Evolutionary conservation across 2,113 vertebrate genomes (phyloP).

Genomic region (Cyrtonyx montezumae): DNA sequence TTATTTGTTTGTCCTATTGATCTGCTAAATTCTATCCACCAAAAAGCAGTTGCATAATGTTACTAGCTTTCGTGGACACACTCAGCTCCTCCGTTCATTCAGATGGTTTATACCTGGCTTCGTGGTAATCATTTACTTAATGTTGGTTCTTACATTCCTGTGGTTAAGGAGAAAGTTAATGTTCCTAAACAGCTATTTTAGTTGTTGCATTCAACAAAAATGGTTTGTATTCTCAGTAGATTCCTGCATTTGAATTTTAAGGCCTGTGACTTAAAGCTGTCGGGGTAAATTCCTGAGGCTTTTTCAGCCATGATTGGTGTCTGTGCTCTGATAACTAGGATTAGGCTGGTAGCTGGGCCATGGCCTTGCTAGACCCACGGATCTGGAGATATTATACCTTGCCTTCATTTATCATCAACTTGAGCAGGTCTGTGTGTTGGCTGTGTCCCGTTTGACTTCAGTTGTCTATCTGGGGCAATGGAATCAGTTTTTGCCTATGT

Average conservation of each 20-base stretch:
- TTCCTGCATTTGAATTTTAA: neutral
- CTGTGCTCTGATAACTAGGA: accelerated
- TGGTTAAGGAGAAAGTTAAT: neutral
- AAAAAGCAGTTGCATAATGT: neutral
- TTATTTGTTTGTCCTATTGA: neutral
- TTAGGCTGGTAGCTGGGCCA: neutral
- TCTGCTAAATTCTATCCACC: neutral
- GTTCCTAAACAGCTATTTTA: neutral
- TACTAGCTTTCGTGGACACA: neutral
- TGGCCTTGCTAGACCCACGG: neutral
- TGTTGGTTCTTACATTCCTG: neutral
- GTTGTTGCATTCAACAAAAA: neutral
- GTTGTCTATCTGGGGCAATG: accelerated
- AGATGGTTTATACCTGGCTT: neutral
- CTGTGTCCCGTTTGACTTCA: neutral
- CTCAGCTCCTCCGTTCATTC: neutral
- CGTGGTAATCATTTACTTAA: neutral
- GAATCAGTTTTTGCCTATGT: neutral
- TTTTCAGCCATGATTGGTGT: neutral
- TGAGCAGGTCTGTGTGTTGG: neutral
- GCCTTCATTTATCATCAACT: neutral
- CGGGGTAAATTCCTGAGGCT: neutral
- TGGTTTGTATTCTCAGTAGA: neutral
- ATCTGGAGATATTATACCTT: neutral
- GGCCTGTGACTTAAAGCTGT: neutral